These are phyloP conservation scores for Rhabdomys pumilio DNA, from an alignment of 2,797 vertebrate species.

Conservation along the genomic window DNA sequence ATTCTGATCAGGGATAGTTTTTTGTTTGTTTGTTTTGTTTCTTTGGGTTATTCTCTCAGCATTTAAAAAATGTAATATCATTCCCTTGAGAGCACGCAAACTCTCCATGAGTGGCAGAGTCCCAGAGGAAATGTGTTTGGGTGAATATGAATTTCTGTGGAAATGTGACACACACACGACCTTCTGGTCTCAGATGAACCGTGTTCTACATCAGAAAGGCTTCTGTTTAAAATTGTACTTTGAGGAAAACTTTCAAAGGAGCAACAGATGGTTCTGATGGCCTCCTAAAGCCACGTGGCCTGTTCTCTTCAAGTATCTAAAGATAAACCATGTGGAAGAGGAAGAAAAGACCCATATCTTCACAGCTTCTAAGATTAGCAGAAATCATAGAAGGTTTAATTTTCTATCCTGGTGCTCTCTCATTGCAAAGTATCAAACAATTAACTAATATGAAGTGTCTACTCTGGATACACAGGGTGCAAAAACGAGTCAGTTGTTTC, in stretches of 20 bases:
- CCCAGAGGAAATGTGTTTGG: conserved; percentile 11
- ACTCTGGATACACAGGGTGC: neutral
- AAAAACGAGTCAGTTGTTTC: conserved; percentile 1
- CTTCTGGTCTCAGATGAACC: conserved; percentile 31
- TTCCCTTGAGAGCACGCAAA: conserved; percentile 38
- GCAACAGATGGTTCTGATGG: neutral
- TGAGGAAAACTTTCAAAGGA: neutral
- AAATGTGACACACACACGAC: conserved; percentile 45
- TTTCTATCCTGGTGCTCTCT: neutral
- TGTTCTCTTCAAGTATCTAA: neutral
- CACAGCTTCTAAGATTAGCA: neutral
- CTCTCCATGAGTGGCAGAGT: neutral
- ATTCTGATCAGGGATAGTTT: conserved; percentile 59
- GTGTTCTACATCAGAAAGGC: neutral
- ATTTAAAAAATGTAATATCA: conserved; percentile 36
- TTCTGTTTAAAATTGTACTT: neutral
- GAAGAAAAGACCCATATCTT: neutral
- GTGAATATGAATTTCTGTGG: conserved; percentile 64
- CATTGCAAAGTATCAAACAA: neutral
- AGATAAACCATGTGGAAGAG: neutral
- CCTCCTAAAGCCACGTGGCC: neutral
- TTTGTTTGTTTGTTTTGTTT: neutral
- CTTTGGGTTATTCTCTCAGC: conserved; percentile 33
- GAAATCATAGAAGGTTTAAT: neutral
- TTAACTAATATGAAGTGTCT: neutral